Base-by-base conservation (phyloP, 2,113 vertebrate genomes). In the Kryptolebias marmoratus region DNA sequence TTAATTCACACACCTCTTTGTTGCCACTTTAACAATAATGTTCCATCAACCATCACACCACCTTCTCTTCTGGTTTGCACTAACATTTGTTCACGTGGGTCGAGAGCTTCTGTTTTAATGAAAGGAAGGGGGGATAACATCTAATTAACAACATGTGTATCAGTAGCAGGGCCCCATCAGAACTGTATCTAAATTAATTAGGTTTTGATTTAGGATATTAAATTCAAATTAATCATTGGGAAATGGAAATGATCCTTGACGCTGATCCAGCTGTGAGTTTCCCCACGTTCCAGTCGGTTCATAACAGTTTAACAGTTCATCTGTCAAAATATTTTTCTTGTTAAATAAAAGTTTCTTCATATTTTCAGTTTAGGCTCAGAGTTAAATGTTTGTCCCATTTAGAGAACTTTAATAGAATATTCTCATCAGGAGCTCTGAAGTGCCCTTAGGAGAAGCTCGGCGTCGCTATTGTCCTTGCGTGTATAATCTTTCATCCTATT, bases 121-220 rank as follows among this genome's bases (percentile, higher is more conserved):
- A 95, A 94, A 93, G 64, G 75, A 56, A 71, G 70, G 63, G 53
- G 57, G 95, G 94, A 90, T 94, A 89, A 90, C 94, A 95, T 95
- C 93, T 96, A 96, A 97, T 96, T 96, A 97, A 94, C 93, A 92
- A 93, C 94, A 95, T 95, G 94, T 96, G 95, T 95, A 95, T 95
- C 95, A 95, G 95, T 95, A 95, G 94, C 94, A 95, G 95, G 94
- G 94, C 94, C 96, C 94, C 95, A 95, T 96, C 95, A 96, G 95
- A 96, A 95, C 95, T 95, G 95, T 95, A 95, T 96, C 95, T 96
- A 95, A 96, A 97, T 96, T 96, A 96, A 97, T 97, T 95, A 97
- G 94, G 94, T 96, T 96, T 95, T 96, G 95, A 97, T 96, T 97
- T 95, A 95, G 96, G 95, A 96, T 96, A 96, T 96, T 96, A 96